Evolutionary conservation across 2,888 invertebrate genomes (phyloP).

Genomic region (Ditula angustiorana): DNA sequence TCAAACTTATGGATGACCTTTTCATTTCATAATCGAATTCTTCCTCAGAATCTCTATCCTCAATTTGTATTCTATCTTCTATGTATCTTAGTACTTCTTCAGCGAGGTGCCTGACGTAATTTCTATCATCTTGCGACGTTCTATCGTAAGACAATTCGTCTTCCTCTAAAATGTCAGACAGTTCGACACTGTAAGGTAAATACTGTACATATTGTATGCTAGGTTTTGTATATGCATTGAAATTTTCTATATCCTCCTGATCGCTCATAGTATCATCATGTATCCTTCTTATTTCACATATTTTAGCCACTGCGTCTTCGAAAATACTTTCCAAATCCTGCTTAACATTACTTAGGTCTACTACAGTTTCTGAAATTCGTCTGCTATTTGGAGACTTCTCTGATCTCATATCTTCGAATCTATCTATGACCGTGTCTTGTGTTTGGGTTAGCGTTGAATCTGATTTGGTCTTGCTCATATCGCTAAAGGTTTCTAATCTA

Average conservation of each 20-base stretch:
- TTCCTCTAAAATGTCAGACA: conserved; percentile 79
- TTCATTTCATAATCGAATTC: conserved; percentile 73
- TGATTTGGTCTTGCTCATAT: conserved; percentile 80
- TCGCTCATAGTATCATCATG: conserved; percentile 75
- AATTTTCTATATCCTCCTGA: conserved; percentile 76
- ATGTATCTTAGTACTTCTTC: conserved; percentile 70
- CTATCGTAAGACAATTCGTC: conserved; percentile 74
- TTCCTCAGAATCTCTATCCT: conserved; percentile 61
- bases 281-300: conserved; percentile 58
- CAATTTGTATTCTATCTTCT: conserved; percentile 66
- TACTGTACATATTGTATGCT: conserved; percentile 61
- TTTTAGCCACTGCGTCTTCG: conserved; percentile 64
- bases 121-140: conserved; percentile 59
- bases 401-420: conserved; percentile 55
- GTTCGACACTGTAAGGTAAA: conserved; percentile 72
- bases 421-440: conserved; percentile 78
- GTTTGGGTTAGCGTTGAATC: conserved; percentile 79
- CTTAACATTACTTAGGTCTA: conserved; percentile 74
- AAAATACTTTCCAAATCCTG: conserved; percentile 75
- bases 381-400: conserved; percentile 60
- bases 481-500: conserved; percentile 74
- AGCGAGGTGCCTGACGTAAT: conserved; percentile 61
- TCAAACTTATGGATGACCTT: conserved; percentile 72
- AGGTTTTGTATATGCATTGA: conserved; percentile 73
- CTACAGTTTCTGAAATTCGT: conserved; percentile 74